Conservation (phyloP, 2,113 vertebrate genomes). For the Pithys albifrons region DNA sequence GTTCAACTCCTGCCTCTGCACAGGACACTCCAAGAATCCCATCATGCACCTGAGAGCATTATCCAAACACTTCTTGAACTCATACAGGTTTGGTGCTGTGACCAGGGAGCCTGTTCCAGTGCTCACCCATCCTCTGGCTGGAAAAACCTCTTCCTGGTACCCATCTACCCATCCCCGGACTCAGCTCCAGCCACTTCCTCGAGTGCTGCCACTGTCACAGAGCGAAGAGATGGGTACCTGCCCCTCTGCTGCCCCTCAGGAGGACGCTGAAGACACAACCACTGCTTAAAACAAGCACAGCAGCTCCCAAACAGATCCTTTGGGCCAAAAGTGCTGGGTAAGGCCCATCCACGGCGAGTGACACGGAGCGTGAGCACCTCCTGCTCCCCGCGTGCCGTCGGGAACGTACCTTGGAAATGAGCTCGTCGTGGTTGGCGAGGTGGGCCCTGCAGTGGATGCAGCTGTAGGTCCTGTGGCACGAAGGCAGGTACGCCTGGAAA, state of each 20-base stretch:
- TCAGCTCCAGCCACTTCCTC: neutral
- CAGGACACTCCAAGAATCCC: neutral
- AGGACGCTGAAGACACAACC: neutral
- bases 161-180: neutral
- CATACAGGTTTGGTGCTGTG: neutral
- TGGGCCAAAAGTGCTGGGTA: neutral
- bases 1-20: neutral
- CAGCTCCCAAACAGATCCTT: neutral
- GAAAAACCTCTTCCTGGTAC: neutral
- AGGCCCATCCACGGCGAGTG: neutral
- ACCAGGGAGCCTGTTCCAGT: neutral
- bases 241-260: neutral
- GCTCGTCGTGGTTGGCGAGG: slow-evolving; percentile 97
- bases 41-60: neutral
- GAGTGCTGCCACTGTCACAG: neutral
- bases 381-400: neutral
- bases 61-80: neutral
- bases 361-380: accelerated
- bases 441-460: slow-evolving; percentile 99
- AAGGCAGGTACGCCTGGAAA: slow-evolving; percentile 97
- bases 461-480: slow-evolving; percentile 98
- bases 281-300: neutral
- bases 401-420: slow-evolving; percentile 87
- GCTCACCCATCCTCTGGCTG: neutral
- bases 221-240: accelerated